Evolutionary conservation across 2,113 vertebrate genomes (phyloP), one percentile per base, ranked within the genome.

Genomic region (Ifrita kowaldi): DNA sequence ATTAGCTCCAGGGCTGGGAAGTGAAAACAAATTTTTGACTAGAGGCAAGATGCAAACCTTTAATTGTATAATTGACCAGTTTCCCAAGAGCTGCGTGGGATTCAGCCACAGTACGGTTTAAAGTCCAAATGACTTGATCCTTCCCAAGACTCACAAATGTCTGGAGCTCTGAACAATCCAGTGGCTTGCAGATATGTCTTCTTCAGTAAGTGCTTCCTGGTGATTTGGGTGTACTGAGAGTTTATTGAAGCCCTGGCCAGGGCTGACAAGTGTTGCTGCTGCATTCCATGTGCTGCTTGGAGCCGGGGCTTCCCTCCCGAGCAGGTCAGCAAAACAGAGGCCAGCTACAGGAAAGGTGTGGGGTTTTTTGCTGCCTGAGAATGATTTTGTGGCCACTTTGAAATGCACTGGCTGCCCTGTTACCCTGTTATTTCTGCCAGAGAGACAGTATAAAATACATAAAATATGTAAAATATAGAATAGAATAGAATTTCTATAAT

Each of bases 291-390:
- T 13, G 18, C 57, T 42, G 59, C 44, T n/a, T 22, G 39, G n/a
- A 35, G 9, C 1, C 15, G 87, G 24, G n/a, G 13, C 28, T 76
- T 80, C 62, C 24, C 76, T 83, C 37, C 24, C 0, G 0, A 73
- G 41, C 57, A 63, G 44, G 20, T 79, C 67, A 76, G 62, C 67
- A 86, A 88, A 59, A 22, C 23, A 55, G 44, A 70, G 30, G 24
- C 27, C 62, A 68, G 2, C 47, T 67, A 2, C 27, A 71, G 77
- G 42, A 47, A 63, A 42, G 23, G 5, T 6, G 24, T 30, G 27
- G 11, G 7, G 1, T 10, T 57, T 87, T 80, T 68, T 84, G 24
- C 30, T 82, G 50, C 44, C 33, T 14, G 13, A 49, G 32, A 52
- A 33, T n/a, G 49, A 15, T 49, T 85, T 32, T 88, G 46, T 65